Conservation (phyloP, 1,140 invertebrate species). For the Drosophila willistoni region DNA sequence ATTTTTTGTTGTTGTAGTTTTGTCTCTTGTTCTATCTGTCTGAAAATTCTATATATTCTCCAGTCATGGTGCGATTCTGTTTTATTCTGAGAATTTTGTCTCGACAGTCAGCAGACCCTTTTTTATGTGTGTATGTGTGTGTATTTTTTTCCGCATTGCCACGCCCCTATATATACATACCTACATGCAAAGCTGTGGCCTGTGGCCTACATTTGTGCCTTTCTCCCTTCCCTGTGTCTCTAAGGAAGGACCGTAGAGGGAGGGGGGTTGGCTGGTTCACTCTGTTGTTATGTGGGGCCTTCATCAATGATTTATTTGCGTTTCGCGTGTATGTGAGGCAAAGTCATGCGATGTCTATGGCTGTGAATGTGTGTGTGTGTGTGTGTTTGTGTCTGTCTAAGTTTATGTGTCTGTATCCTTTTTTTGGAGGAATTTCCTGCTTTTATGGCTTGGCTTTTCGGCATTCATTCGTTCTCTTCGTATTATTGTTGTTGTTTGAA, state of each 20-base stretch:
- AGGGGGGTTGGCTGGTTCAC: slow-evolving; percentile 7
- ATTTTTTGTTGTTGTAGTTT: background rate
- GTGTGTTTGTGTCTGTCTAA: slow-evolving; percentile 6
- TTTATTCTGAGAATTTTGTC: slow-evolving; percentile 72
- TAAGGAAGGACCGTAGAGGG: background rate
- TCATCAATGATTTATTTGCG: slow-evolving; percentile 79
- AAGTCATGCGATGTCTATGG: slow-evolving; percentile 32
- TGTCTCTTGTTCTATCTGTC: slow-evolving; percentile 9
- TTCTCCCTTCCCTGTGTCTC: slow-evolving; percentile 5
- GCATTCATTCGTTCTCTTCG: slow-evolving; percentile 21
- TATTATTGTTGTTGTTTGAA: slow-evolving; percentile 27
- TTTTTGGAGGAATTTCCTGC: slow-evolving; percentile 63
- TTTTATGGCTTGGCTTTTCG: slow-evolving; percentile 61
- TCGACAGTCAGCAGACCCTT: slow-evolving; percentile 64
- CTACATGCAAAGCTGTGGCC: slow-evolving; percentile 29
- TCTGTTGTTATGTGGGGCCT: slow-evolving; percentile 31
- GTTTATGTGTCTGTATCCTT: slow-evolving; percentile 49
- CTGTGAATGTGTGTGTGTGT: background rate
- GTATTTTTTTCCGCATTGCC: slow-evolving; percentile 3
- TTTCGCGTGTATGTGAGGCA: slow-evolving; percentile 67
- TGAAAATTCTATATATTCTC: slow-evolving; percentile 1
- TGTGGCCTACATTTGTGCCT: slow-evolving; percentile 22
- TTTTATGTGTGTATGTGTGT: background rate
- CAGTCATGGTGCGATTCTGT: slow-evolving; percentile 27
- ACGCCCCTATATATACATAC: background rate